Evolutionary conservation across 2,888 invertebrate species (phyloP).

Genomic region (Scotopteryx bipunctaria): DNA sequence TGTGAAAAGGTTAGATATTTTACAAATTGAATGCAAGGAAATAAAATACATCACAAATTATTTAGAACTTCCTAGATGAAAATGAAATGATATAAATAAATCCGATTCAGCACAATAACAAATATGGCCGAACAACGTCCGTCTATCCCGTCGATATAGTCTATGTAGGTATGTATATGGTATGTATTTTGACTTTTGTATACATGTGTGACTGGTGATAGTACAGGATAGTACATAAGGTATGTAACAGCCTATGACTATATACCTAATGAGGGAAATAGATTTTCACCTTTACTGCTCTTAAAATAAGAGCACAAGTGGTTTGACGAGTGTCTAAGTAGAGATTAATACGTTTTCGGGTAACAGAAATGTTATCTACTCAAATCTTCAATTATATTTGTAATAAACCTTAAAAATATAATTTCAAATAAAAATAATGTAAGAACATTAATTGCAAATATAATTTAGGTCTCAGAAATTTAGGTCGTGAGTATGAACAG

Average conservation of each 20-base stretch:
- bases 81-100: slow-evolving; percentile 84
- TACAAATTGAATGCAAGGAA: slow-evolving; percentile 53
- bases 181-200: slow-evolving; percentile 13
- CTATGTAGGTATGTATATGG: slow-evolving; percentile 1
- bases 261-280: not conserved
- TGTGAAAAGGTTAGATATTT: slow-evolving; percentile 57
- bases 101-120: slow-evolving; percentile 88
- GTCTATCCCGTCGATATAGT: slow-evolving; percentile 38
- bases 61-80: slow-evolving; percentile 58
- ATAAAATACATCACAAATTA: slow-evolving; percentile 75
- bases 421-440: too few relatives aligned
- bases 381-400: not conserved
- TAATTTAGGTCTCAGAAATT: too few relatives aligned
- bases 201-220: too few relatives aligned
- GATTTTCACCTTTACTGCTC: not conserved
- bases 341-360: not conserved
- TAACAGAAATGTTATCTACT: not conserved
- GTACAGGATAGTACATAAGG: too few relatives aligned
- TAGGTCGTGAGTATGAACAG: not conserved
- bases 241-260: slow-evolving; percentile 13
- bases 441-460: too few relatives aligned
- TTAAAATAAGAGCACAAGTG: not conserved
- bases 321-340: not conserved
- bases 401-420: too few relatives aligned
- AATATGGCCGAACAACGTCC: slow-evolving; percentile 85